These are phyloP conservation scores for Pimpla rufipes DNA, from an alignment of 2,888 invertebrate species.

Conservation along the genomic window DNA sequence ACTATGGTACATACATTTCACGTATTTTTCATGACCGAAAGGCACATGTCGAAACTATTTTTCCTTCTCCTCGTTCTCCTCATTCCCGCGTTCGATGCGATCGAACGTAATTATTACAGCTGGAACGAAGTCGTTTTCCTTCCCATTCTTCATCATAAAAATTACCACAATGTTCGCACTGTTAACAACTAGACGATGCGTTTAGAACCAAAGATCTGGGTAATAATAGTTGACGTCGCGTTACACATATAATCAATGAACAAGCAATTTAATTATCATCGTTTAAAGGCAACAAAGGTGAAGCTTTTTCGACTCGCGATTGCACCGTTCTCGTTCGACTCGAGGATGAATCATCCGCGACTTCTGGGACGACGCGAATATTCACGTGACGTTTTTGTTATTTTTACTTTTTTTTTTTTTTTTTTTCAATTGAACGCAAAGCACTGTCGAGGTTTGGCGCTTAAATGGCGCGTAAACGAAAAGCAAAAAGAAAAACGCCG, in stretches of 20 bases:
- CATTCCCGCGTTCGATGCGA: conserved; percentile 38
- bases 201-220: conserved; percentile 38
- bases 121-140: conserved; percentile 32
- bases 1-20: conserved; percentile 64
- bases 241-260: conserved; percentile 69
- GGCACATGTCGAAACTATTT: conserved; percentile 79
- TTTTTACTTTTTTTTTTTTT: too few species aligned
- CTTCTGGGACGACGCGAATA: conserved; percentile 33
- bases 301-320: conserved; percentile 54
- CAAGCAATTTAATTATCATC: conserved; percentile 65
- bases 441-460: conserved; percentile 33
- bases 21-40: conserved; percentile 77
- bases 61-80: conserved; percentile 46
- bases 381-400: too few species aligned
- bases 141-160: conserved; percentile 38
- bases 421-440: conserved; percentile 14
- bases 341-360: conserved; percentile 29
- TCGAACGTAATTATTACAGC: conserved; percentile 37
- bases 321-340: conserved; percentile 53
- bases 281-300: conserved; percentile 72
- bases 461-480: background rate
- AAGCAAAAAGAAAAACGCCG: conserved; percentile 32
- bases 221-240: conserved; percentile 56
- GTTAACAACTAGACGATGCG: conserved; percentile 29
- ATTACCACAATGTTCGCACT: conserved; percentile 25